A percentile compares a stretch with the other conserved stretches of the same genome.
These are phyloP conservation scores for Lepisosteus osseus DNA, from an alignment of 2,113 vertebrate species.

Conservation along the genomic window DNA sequence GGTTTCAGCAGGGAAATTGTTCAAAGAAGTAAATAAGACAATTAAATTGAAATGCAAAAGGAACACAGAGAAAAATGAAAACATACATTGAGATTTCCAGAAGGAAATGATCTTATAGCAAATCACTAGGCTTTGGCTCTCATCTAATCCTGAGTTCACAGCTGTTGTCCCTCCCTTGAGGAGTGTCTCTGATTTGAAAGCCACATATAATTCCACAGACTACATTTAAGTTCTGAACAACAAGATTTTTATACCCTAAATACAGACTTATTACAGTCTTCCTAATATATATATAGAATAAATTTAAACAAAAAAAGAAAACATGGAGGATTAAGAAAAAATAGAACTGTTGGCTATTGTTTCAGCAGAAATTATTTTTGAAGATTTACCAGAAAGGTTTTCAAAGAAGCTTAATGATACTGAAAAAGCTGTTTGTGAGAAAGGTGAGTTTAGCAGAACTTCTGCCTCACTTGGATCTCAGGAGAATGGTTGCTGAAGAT, in stretches of 20 bases:
- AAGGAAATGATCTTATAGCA: conserved; percentile 15
- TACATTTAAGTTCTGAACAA: conserved; percentile 1
- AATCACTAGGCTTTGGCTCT: conserved; percentile 5
- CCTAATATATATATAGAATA: background rate
- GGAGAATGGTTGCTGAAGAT: no score
- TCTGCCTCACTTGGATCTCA: no score
- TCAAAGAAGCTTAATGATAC: no score
- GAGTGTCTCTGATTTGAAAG: conserved; percentile 8
- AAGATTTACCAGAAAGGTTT: no score
- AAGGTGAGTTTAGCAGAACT: no score
- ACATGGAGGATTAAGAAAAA: no score
- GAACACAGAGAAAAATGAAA: conserved; percentile 18
- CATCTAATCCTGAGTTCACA: no score
- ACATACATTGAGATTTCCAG: conserved; percentile 20
- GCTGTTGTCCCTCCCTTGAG: conserved; percentile 6
- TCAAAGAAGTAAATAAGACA: conserved; percentile 25
- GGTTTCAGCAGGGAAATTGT: conserved; percentile 13
- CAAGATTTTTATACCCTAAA: background rate
- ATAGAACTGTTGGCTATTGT: no score
- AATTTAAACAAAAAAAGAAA: no score
- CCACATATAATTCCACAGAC: conserved; percentile 13
- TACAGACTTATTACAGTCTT: background rate
- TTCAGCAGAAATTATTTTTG: no score
- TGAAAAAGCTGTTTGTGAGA: no score
- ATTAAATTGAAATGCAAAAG: conserved; percentile 27